phyloP scores from a whole-genome alignment of 2,797 vertebrate species.

The Macropodus opercularis region DNA sequence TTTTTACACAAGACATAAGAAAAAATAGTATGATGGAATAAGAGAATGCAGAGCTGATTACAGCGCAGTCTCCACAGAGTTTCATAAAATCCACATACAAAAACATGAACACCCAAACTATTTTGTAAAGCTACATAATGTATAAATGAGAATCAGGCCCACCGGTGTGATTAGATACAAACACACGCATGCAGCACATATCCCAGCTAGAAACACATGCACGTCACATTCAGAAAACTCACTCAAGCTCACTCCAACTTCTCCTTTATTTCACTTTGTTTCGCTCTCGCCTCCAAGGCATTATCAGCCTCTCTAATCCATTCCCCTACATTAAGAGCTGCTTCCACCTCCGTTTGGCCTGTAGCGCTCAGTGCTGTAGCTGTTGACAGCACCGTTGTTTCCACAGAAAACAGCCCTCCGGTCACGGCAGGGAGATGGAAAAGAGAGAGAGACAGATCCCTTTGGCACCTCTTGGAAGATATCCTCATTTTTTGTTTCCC shows the following conservation, averaged over 20 bases:
- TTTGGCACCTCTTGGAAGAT: conserved; percentile 70
- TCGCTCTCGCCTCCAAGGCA: conserved; percentile 71
- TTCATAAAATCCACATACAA: neutral
- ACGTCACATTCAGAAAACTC: conserved; percentile 42
- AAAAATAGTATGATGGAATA: conserved; percentile 31
- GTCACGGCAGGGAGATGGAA: conserved; percentile 66
- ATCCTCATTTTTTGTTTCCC: conserved; percentile 68
- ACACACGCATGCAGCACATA: neutral
- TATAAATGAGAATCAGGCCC: conserved; percentile 4
- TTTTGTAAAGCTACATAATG: conserved; percentile 8
- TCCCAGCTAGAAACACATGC: conserved; percentile 15
- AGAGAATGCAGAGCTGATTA: conserved; percentile 42
- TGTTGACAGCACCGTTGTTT: conserved; percentile 72
- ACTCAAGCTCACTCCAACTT: conserved; percentile 36
- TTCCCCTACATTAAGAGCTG: conserved; percentile 76
- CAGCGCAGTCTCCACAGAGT: conserved; percentile 2
- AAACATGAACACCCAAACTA: neutral
- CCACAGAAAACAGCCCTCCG: conserved; percentile 59
- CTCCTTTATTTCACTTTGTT: conserved; percentile 59
- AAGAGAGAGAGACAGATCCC: conserved; percentile 66
- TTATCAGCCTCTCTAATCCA: conserved; percentile 79
- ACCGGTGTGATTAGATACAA: neutral
- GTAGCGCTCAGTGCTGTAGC: conserved; percentile 62
- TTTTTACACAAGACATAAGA: conserved; percentile 23
- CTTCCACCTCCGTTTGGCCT: conserved; percentile 69